These are phyloP conservation scores for Anthopleura sola DNA, from an alignment of 64 coral and sea anemone genomes.

Conservation along the genomic window DNA sequence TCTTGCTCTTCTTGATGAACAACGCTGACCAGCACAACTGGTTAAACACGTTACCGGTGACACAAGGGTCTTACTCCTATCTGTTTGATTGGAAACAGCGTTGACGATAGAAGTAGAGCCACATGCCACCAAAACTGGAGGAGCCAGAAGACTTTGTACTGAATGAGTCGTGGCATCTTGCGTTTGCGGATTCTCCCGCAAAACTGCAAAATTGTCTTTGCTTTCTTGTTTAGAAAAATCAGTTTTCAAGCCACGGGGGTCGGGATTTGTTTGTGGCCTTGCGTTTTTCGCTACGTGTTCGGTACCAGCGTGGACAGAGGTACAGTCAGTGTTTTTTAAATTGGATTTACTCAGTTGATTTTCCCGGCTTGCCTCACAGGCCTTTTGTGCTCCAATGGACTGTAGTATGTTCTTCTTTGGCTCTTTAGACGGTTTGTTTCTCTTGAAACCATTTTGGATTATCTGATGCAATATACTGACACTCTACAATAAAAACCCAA, in stretches of 20 bases:
- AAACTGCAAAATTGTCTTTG: neutral
- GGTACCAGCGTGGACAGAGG: neutral
- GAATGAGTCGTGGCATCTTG: neutral
- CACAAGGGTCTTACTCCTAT: neutral
- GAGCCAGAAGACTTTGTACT: neutral
- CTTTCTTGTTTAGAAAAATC: neutral
- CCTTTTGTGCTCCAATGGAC: neutral
- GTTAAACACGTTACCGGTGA: neutral
- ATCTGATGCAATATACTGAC: conserved; percentile 1
- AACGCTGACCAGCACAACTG: neutral
- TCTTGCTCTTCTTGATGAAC: neutral
- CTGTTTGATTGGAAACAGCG: neutral
- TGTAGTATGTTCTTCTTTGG: neutral
- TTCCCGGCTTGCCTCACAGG: neutral
- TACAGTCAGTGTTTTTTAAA: neutral
- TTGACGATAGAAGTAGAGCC: neutral
- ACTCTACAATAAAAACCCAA: conserved; percentile 7
- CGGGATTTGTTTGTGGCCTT: neutral
- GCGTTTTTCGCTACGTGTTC: neutral
- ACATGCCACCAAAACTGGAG: neutral
- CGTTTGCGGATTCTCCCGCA: neutral
- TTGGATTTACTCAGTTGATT: neutral
- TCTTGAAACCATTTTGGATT: conserved; percentile 20
- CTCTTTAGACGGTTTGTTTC: neutral
- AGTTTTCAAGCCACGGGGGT: neutral